phyloP scores from a whole-genome alignment of 1,140 invertebrate species.

The Orchesella cincta region DNA sequence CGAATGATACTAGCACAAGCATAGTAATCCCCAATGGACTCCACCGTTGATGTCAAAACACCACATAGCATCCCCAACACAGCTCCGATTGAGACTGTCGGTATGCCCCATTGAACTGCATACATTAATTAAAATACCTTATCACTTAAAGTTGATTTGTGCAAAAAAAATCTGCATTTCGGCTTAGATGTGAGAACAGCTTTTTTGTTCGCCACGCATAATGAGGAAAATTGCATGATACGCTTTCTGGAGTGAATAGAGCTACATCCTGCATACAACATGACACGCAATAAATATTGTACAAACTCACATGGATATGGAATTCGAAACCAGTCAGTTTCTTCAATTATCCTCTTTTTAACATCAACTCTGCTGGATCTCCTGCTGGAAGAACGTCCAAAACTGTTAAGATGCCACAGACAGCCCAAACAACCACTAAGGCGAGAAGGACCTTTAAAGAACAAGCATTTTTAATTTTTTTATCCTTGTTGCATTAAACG shows the following conservation, averaged over 20 bases:
- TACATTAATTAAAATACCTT: slow-evolving; percentile 5
- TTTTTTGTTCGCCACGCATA: neutral
- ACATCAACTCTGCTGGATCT: slow-evolving; percentile 76
- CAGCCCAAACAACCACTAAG: slow-evolving; percentile 74
- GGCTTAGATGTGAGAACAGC: neutral
- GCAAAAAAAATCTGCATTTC: neutral
- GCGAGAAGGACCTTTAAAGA: slow-evolving; percentile 72
- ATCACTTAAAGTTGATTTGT: slow-evolving; percentile 15
- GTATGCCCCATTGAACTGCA: slow-evolving; percentile 79
- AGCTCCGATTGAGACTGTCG: slow-evolving; percentile 72
- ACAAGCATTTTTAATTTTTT: neutral
- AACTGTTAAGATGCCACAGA: slow-evolving; percentile 72
- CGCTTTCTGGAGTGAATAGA: no score
- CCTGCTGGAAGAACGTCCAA: slow-evolving; percentile 66
- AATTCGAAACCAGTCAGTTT: slow-evolving; percentile 76
- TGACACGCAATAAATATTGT: no score
- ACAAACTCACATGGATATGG: slow-evolving; percentile 60
- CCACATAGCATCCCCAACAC: slow-evolving; percentile 81
- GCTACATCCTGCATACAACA: no score
- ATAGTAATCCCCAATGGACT: slow-evolving; percentile 85
- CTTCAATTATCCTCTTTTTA: slow-evolving; percentile 69
- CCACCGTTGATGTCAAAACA: slow-evolving; percentile 78
- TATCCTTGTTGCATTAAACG: neutral
- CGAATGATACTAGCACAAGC: slow-evolving; percentile 79
- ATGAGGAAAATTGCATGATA: neutral